These are phyloP conservation scores for Motacilla tschutschensis DNA, from an alignment of 2,113 vertebrate species.

Conservation along the genomic window DNA sequence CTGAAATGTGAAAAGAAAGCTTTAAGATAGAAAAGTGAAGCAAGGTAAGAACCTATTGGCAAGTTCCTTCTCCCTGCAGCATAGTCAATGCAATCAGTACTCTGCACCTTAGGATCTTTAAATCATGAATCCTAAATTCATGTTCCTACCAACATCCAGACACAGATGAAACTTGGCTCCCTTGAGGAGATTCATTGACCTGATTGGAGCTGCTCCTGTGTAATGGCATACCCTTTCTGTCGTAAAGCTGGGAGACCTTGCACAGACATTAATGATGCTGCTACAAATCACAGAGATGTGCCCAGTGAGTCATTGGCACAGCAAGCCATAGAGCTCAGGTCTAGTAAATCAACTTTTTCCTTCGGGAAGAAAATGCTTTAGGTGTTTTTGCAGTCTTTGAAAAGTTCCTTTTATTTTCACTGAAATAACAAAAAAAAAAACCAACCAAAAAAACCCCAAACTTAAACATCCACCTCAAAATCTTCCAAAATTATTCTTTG, in stretches of 20 bases:
- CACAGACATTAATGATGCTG: constrained; percentile 1
- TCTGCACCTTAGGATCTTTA: background rate
- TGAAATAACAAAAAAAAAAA: background rate
- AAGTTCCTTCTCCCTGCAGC: background rate
- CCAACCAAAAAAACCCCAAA: too few species aligned
- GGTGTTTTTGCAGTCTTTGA: background rate
- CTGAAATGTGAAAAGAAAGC: background rate
- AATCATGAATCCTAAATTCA: background rate
- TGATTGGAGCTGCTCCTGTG: background rate
- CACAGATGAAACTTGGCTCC: constrained; percentile 25
- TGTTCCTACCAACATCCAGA: background rate
- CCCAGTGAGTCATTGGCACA: constrained; percentile 24
- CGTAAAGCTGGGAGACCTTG: background rate
- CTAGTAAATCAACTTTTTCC: constrained; percentile 19
- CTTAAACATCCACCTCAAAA: background rate
- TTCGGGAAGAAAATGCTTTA: background rate
- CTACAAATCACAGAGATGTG: constrained; percentile 32
- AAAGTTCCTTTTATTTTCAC: background rate
- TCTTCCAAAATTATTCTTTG: background rate
- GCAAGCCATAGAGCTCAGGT: background rate
- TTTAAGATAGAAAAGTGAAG: background rate
- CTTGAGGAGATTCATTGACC: constrained; percentile 35
- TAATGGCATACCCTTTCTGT: constrained; percentile 1
- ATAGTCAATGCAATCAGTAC: background rate
- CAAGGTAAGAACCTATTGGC: background rate